Percentiles rank a stretch among this genome's conserved stretches.
Evolutionary conservation across 2,888 invertebrate species (phyloP).

Genomic region (Actias luna): DNA sequence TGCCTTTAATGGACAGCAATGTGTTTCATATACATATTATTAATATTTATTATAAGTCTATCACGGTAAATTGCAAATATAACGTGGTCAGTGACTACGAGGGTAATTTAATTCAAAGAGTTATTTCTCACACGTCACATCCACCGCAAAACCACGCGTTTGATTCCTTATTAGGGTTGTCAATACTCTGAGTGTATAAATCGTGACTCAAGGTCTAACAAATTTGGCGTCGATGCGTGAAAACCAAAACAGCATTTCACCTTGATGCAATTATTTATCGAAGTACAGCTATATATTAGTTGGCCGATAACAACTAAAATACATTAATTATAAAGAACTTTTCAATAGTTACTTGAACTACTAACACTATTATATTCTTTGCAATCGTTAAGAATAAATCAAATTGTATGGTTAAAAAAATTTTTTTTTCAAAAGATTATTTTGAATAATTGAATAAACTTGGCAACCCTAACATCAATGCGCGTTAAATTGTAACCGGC

Average conservation of each 20-base stretch:
- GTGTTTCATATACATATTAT: not conserved
- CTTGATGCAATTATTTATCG: no score
- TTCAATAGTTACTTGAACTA: no score
- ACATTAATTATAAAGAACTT: no score
- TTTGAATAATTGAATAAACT: not conserved
- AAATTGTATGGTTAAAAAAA: no score
- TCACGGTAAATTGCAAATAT: constrained; percentile 23
- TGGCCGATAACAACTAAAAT: no score
- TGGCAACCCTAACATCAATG: constrained; percentile 22
- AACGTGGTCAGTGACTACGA: not conserved
- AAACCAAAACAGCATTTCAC: no score
- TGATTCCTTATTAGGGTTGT: constrained; percentile 2
- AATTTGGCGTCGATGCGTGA: not conserved
- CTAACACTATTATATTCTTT: not conserved
- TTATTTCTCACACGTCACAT: constrained; percentile 17
- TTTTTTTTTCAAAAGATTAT: not conserved
- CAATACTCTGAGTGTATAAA: not conserved
- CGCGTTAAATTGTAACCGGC: constrained; percentile 28
- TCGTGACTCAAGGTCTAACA: not conserved
- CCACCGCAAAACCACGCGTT: constrained; percentile 22
- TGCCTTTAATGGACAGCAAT: not conserved
- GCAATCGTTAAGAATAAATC: no score
- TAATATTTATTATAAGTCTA: not conserved
- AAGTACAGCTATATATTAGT: no score
- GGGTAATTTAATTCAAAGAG: constrained; percentile 8